A percentile compares a stretch with the other conserved stretches of the same genome.
These are phyloP conservation scores for Struthio camelus DNA, from an alignment of 2,113 vertebrate species.

Conservation along the genomic window DNA sequence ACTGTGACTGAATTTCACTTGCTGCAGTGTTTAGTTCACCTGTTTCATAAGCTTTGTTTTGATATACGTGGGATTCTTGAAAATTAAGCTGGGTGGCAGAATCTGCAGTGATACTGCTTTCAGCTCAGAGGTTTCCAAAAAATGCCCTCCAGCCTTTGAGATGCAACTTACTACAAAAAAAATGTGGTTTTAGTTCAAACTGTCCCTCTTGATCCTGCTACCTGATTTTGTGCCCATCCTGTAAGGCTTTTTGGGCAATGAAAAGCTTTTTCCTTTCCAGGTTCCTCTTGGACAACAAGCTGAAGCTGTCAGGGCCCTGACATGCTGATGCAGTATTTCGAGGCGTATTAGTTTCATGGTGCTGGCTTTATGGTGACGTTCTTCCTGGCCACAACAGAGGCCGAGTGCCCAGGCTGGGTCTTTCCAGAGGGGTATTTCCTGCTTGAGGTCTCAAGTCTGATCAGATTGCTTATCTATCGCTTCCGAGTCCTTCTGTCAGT, in stretches of 20 bases:
- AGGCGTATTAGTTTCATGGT: not conserved
- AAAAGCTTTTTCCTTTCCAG: not conserved
- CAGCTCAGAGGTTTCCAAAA: not conserved
- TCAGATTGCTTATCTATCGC: not conserved
- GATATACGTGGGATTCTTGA: not conserved
- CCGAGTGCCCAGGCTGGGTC: fast-evolving
- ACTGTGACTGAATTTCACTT: not conserved
- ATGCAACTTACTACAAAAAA: not conserved
- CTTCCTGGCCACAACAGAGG: not conserved
- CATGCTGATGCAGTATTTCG: not conserved
- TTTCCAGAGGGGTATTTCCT: not conserved
- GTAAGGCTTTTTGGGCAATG: not conserved
- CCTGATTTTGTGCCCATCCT: not conserved
- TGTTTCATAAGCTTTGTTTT: not conserved
- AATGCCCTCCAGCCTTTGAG: not conserved
- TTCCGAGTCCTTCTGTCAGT: not conserved
- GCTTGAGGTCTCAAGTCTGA: not conserved
- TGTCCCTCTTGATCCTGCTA: not conserved
- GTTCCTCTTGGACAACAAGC: not conserved
- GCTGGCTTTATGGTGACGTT: not conserved
- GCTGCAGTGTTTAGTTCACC: not conserved
- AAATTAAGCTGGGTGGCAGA: not conserved
- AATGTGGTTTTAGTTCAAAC: not conserved
- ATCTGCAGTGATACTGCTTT: not conserved
- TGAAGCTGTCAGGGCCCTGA: not conserved